Base-by-base conservation (phyloP, 2,888 invertebrate genomes). In the Acheta domesticus region DNA sequence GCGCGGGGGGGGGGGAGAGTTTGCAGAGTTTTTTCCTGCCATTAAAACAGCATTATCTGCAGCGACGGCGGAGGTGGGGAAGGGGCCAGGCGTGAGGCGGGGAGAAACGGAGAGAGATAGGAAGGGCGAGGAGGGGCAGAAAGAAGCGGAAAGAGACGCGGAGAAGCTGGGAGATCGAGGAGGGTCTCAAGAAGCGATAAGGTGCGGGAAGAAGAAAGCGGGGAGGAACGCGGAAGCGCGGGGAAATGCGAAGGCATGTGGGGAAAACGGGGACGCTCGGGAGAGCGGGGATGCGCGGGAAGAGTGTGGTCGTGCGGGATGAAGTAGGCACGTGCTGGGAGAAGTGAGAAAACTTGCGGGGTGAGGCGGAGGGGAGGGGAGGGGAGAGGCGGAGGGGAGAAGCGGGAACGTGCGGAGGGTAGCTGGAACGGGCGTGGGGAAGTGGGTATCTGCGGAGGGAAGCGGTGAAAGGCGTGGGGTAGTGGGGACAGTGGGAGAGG, bases 11-110 rank as follows among this genome's bases (percentile, higher is more conserved):
- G 62, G 62, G n/a, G 16, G 16, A 62, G 62, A 62, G 62, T 62
- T 62, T n/a, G 62, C n/a, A 14, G 62, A 62, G 62, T 62, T 62
- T 62, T n/a, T 62, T 62, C 62, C 62, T 62, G 62, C 62, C 62
- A 62, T 62, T n/a, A 62, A 62, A 62, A 62, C 62, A 62, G 62
- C 62, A n/a, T 62, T 62, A 19, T 62, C 62, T 62, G 62, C 62
- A 14, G 36, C 62, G n/a, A 16, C 16, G n/a, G n/a, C 62, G 62
- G n/a, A 62, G n/a, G 62, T 62, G 62, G 62, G 62, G 62, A 4
- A 0, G n/a, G 0, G n/a, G 62, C 14, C 16, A 1, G 12, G 14
- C n/a, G 62, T 1, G 16, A n/a, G 62, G 62, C 14, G 62, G 62
- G 62, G 62, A 62, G n/a, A n/a, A 62, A 0, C 11, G 62, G 5